Conservation (phyloP, 1,140 invertebrate species). For the Drosophila pectinifera region DNA sequence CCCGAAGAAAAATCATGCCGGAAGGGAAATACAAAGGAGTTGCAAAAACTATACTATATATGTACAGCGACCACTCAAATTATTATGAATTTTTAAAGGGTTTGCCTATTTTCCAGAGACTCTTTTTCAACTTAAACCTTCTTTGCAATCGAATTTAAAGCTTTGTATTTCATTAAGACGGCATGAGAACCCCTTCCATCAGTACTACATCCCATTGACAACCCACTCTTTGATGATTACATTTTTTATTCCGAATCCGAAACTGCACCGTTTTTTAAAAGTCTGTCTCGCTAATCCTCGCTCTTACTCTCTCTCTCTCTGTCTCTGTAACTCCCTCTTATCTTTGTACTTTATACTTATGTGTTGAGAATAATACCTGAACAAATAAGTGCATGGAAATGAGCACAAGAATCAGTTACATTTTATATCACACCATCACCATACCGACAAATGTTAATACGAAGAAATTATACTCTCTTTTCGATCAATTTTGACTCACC, state of each 20-base stretch:
- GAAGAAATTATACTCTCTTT: conserved; percentile 40
- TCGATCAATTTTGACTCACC: conserved; percentile 62
- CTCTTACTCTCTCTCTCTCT: conserved; percentile 50
- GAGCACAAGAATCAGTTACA: conserved; percentile 67
- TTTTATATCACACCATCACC: conserved; percentile 48
- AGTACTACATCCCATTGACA: conserved; percentile 12
- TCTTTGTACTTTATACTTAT: conserved; percentile 63
- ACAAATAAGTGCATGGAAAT: conserved; percentile 68
- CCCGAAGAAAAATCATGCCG: conserved; percentile 1
- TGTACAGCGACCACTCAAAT: conserved; percentile 3
- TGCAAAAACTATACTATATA: background rate
- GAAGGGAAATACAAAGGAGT: conserved; percentile 26
- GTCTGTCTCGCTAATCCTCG: conserved; percentile 56
- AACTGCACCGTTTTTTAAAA: conserved; percentile 58
- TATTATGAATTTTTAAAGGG: background rate
- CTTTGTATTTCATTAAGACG: conserved; percentile 47
- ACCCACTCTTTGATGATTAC: conserved; percentile 31
- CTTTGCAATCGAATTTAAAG: conserved; percentile 13
- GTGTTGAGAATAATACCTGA: conserved; percentile 51
- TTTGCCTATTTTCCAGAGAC: background rate
- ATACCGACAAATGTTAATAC: conserved; percentile 35
- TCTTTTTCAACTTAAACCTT: conserved; percentile 6
- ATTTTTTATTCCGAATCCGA: conserved; percentile 37
- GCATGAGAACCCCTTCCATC: conserved; percentile 25
- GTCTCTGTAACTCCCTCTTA: conserved; percentile 64